Base-by-base conservation (phyloP, 2,797 vertebrate species). In the Sebastes vulpes region DNA sequence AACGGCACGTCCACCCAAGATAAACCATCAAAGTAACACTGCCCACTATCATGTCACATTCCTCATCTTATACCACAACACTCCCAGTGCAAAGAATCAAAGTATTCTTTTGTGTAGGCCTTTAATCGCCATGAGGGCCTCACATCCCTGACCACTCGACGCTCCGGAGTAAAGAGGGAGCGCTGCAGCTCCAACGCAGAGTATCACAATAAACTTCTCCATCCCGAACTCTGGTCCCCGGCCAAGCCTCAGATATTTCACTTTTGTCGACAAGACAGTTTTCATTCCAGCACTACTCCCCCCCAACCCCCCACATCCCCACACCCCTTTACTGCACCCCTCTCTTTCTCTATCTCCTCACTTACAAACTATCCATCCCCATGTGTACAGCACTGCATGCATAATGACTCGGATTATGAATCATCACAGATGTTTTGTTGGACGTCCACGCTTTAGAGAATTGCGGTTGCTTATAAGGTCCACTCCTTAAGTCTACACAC, bases 201-300 rank as follows among this genome's bases (percentile, higher is more conserved):
- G 74, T 76, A 92, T 94, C 91, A 93, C 91, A 92, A 90, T 90
- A 91, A 93, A 86, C 83, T n/a, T 81, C 85, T 73, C 89, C 78
- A 75, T 87, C 90, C 92, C 12, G 3, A 87, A 83, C 54, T 72
- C 72, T 90, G 91, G 80, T 80, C 61, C 60, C 38, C 3, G n/a
- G 91, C 92, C 91, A 93, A 92, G 90, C 91, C 91, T 92, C 91
- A 93, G 82, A 93, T 89, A 92, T 93, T 93, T 93, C 63, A 74
- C 87, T 91, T 94, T 93, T 93, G 92, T 94, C 72, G 84, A 94
- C 92, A 90, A 88, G 89, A 93, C 87, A 86, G 82, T 89, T 94
- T 94, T 92, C 89, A 91, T 91, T 94, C 93, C 89, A 91, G 61
- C 78, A 25, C 58, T n/a, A 25, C 58, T n/a, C 12, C 67, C 78